Base-by-base conservation (phyloP, 2,113 vertebrate species). In the Pagrus major region DNA sequence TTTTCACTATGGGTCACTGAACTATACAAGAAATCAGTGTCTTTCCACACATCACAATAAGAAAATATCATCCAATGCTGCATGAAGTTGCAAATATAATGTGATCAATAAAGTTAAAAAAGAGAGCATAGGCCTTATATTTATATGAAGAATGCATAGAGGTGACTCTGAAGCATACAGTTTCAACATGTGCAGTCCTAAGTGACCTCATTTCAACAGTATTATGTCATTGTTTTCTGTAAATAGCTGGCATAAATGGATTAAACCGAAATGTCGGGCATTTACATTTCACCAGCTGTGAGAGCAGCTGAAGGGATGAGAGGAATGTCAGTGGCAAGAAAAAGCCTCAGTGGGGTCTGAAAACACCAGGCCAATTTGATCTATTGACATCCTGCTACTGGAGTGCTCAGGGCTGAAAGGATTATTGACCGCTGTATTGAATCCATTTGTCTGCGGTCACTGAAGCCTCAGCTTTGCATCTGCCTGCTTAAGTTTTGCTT, bases 241-340 rank as follows among this genome's bases (percentile, higher is more conserved):
- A 37, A 67, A 80, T 73, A 49, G 31, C 51, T 72, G 70, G 39
- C 39, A 79, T 77, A 56, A 69, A 66, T 71, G 59, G 39, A 78
- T 88, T 66, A 55, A 39, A 76, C 71, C 46, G 56, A 70, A 42
- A 61, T 79, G 69, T 21, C 1, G 41, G 41, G 54, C 54, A 76
- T 88, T 74, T 47, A 80, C 46, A 83, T 78, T 83, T 75, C 66
- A 47, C 65, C 70, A 71, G 80, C 78, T 90, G 85, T 56, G 47
- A 15, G 44, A 76, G 69, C 81, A 88, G 85, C 87, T 88, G 87
- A 71, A 42, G 52, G 21, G 23, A 54, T 11, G 15, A 65, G 70
- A 59, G 64, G 65, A 83, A 79, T 79, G 64, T 67, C 9, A 2
- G 56, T 42, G 55, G 60, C 21, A 49, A 74, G 55, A 64, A 33